Base-by-base conservation (phyloP, 1,140 invertebrate species). In the Leptinotarsa lineolata region DNA sequence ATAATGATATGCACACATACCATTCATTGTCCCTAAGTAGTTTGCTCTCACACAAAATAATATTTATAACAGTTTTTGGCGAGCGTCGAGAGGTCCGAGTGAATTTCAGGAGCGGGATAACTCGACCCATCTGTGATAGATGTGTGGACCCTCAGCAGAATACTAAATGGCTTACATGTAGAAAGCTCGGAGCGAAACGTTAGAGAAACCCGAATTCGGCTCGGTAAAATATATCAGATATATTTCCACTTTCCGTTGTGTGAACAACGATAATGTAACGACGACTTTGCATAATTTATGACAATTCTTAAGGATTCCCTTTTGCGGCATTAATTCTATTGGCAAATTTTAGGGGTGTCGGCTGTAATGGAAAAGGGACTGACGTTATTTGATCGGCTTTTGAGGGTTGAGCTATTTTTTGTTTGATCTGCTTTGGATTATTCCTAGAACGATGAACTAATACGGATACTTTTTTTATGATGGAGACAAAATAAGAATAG, bases 181-280 rank as follows among this genome's bases (percentile, higher is more conserved):
- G n/a, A 54, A 54, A 54, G 48, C 48, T 18, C 20, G 6, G 18
- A 63, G 16, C 61, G 61, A 22, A 20, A 22, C 61, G 61, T 20
- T 18, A 4, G 65, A 20, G 66, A 48, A n/a, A 48, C 45, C 66
- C 66, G 6, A 68, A 22, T 39, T 39, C 45, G 22, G 24, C 22
- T 39, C 24, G 22, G 21, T 65, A 65, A 65, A n/a, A 46, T 68
- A 68, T 68, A 68, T 68, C 66, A 68, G 66, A 44, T 68, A 48
- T 68, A 68, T 46, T 68, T 46, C 66, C 66, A 48, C 66, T 68
- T 68, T 68, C 66, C 66, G 66, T 68, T 68, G 18, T 68, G 66
- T 45, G 66, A 48, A 68, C 63, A 65, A 65, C 30, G 30, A 44
- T 46, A 46, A 63, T 30, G 24, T 63, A 68, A 44, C 30, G 45